phyloP scores from a whole-genome alignment of 2,888 invertebrate species.

The Cephus rjabovi region DNA sequence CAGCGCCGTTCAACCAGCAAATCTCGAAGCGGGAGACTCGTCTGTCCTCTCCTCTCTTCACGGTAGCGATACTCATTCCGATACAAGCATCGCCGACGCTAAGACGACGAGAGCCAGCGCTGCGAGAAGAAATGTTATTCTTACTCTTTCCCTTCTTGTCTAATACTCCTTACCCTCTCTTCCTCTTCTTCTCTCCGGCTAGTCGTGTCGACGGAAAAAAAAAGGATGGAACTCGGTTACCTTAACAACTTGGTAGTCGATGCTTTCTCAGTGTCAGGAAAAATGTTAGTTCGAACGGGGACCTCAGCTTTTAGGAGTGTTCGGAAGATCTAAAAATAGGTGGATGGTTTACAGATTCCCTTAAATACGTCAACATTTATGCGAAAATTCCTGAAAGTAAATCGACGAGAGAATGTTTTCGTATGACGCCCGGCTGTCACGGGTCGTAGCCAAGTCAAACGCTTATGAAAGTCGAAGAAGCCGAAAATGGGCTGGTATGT shows the following conservation, averaged over 20 bases:
- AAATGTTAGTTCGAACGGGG: conserved; percentile 23
- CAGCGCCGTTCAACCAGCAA: conserved; percentile 57
- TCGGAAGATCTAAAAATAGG: conserved; percentile 47
- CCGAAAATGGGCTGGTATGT: conserved; percentile 39
- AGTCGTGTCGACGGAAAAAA: background rate
- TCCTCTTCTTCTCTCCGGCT: background rate
- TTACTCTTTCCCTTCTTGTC: background rate
- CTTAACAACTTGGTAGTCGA: background rate
- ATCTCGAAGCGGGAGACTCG: conserved; percentile 41
- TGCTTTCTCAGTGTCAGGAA: background rate
- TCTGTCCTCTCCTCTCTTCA: conserved; percentile 19
- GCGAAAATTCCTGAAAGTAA: conserved; percentile 63
- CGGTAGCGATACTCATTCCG: conserved; percentile 20
- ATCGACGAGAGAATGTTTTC: conserved; percentile 64
- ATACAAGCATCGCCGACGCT: background rate
- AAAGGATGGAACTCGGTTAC: background rate
- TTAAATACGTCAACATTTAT: conserved; percentile 66
- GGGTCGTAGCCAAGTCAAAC: conserved; percentile 57
- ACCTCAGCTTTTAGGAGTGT: background rate
- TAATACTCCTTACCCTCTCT: background rate
- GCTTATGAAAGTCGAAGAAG: conserved; percentile 31
- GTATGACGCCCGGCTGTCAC: conserved; percentile 52
- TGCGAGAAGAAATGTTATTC: no score
- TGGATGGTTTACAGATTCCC: conserved; percentile 65
- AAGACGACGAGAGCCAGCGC: background rate